phyloP scores from a whole-genome alignment of 2,888 invertebrate species.

The Acronicta leporina region DNA sequence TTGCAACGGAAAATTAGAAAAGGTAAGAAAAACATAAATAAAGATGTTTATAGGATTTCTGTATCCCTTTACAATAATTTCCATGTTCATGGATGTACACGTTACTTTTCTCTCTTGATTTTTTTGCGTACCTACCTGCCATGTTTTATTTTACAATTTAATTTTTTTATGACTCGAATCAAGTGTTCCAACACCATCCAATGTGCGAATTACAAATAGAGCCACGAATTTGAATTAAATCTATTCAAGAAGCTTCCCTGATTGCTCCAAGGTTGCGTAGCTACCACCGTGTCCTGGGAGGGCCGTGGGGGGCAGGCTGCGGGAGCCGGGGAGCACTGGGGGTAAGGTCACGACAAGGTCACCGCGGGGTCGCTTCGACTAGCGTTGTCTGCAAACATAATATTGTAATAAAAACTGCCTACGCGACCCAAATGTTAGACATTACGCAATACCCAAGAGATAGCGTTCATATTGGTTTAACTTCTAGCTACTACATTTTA shows the following conservation, averaged over 20 bases:
- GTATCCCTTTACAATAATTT: no score
- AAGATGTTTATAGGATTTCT: no score
- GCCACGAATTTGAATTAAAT: constrained; percentile 64
- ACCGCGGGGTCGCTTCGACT: constrained; percentile 68
- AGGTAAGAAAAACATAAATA: no score
- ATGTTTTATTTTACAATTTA: no score
- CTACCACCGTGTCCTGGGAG: constrained; percentile 74
- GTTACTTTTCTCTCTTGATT: no score
- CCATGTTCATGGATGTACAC: no score
- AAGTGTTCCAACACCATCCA: not conserved
- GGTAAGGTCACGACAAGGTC: constrained; percentile 80
- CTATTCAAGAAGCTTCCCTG: constrained; percentile 69
- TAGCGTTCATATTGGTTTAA: constrained; percentile 48
- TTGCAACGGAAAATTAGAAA: no score
- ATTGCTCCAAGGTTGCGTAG: constrained; percentile 75
- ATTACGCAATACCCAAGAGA: constrained; percentile 55
- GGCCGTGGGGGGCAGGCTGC: constrained; percentile 56
- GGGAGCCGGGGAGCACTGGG: constrained; percentile 51
- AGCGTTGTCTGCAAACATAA: constrained; percentile 69
- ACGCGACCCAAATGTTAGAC: constrained; percentile 56
- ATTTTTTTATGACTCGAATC: constrained; percentile 21
- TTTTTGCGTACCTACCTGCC: no score
- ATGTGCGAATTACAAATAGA: constrained; percentile 42
- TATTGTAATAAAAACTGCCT: constrained; percentile 64
- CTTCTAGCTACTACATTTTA: constrained; percentile 19